Evolutionary conservation across 2,113 vertebrate genomes (phyloP), one percentile per base, ranked within the genome.

Genomic region (Dromaius novaehollandiae): DNA sequence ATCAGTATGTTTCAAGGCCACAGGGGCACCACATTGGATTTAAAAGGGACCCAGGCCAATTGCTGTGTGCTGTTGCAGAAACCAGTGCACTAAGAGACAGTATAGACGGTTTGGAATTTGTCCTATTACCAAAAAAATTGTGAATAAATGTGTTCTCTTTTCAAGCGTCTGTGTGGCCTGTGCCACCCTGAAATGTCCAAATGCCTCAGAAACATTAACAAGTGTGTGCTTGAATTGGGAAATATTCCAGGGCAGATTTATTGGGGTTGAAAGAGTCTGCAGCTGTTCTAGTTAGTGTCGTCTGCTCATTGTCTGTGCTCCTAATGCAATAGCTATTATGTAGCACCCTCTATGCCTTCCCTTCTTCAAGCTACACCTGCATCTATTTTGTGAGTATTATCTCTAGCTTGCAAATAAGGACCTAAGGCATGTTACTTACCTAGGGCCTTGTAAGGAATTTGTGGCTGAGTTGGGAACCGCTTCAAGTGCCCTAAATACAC

Each of bases 171-270:
- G 28, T 56, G 48, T 76, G 70, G 4, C 16, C 48, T 15, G 5
- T 70, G 46, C 46, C 46, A 36, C 8, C 24, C n/a, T 50, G n/a
- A 42, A 50, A 64, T 17, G 44, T 69, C 21, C 11, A 42, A 13
- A 42, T 63, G 53, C 30, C 16, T 69, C n/a, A 70, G n/a, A 69
- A 81, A 30, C n/a, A 32, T n/a, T 63, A 56, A 40, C 20, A 76
- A 36, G 46, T 0, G 1, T 50, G 6, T 60, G 14, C 1, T 1
- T 34, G 30, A 36, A 18, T 36, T 70, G 24, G 70, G 40, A 81
- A 6, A 2, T 42, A 24, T 50, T 55, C 63, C 55, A 55, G 48
- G 64, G 18, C n/a, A 25, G 34, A 12, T 70, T 55, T 70, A 55
- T 19, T 30, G n/a, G 40, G 28, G 24, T 76, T 56, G 40, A 76